Conservation (phyloP, 2,113 vertebrate genomes). For the Notarius lentiginosus region DNA sequence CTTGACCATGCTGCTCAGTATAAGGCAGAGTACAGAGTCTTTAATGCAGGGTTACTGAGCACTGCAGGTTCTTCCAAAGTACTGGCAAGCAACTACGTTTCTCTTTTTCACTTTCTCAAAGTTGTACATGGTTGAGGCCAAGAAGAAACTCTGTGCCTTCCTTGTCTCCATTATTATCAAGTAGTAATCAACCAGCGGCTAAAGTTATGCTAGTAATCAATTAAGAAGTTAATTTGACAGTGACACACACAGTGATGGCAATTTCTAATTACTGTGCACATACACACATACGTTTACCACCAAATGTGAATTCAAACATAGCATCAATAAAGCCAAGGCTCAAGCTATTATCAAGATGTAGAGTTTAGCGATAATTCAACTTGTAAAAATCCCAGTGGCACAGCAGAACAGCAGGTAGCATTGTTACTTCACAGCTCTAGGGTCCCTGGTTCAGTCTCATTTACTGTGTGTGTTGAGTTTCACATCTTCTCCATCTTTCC, state of each 20-base stretch:
- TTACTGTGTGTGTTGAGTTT: no score
- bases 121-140: neutral
- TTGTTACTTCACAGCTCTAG: no score
- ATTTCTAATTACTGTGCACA: neutral
- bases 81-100: neutral
- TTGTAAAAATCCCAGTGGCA: neutral
- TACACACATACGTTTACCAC: neutral
- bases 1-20: neutral
- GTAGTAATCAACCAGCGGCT: neutral
- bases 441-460: no score
- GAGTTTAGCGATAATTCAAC: neutral
- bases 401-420: neutral
- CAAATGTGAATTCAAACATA: neutral
- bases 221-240: neutral
- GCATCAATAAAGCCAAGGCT: neutral
- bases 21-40: neutral
- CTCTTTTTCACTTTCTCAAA: neutral
- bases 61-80: neutral
- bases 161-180: neutral
- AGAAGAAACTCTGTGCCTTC: neutral
- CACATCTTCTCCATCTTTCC: no score
- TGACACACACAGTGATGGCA: neutral
- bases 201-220: neutral
- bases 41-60: constrained; percentile 4
- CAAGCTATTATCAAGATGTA: neutral